phyloP scores from a whole-genome alignment of 2,888 invertebrate species.

The Agrotis clavis region DNA sequence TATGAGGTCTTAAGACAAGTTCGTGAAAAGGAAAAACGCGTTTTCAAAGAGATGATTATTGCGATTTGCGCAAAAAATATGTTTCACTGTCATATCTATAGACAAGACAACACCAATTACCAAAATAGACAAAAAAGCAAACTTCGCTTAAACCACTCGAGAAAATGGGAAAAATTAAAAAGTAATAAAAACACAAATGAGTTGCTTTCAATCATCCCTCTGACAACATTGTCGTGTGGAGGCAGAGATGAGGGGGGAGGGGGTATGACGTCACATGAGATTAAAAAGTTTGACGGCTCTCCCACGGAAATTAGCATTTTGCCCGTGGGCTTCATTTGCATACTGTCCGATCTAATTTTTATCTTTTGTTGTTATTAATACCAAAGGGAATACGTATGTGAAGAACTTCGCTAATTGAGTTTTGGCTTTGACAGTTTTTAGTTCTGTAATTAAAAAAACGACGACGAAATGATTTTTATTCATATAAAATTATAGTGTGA shows the following conservation, averaged over 20 bases:
- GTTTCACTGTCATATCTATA: not conserved
- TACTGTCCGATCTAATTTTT: slow-evolving; percentile 81
- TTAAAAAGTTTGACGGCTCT: slow-evolving; percentile 90
- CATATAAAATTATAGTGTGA: too few relatives aligned
- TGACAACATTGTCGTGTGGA: slow-evolving; percentile 78
- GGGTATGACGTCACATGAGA: slow-evolving; percentile 88
- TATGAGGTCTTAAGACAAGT: not conserved
- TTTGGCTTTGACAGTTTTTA: not conserved
- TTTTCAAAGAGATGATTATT: not conserved
- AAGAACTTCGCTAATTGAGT: slow-evolving; percentile 31
- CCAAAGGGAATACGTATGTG: slow-evolving; percentile 59
- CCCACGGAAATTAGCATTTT: slow-evolving; percentile 91
- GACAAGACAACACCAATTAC: not conserved
- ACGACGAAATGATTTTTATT: too few relatives aligned
- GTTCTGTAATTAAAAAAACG: not conserved
- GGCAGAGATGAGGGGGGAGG: slow-evolving; percentile 59
- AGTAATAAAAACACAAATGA: slow-evolving; percentile 91
- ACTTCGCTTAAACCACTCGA: slow-evolving; percentile 76
- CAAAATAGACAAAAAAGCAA: slow-evolving; percentile 40
- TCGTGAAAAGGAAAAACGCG: not conserved
- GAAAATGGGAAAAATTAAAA: slow-evolving; percentile 89
- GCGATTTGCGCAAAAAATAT: not conserved
- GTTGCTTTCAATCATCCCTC: slow-evolving; percentile 89
- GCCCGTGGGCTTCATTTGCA: slow-evolving; percentile 85
- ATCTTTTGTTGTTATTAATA: slow-evolving; percentile 74